phyloP scores from a whole-genome alignment of 2,113 vertebrate genomes.

The Pelobates fuscus region DNA sequence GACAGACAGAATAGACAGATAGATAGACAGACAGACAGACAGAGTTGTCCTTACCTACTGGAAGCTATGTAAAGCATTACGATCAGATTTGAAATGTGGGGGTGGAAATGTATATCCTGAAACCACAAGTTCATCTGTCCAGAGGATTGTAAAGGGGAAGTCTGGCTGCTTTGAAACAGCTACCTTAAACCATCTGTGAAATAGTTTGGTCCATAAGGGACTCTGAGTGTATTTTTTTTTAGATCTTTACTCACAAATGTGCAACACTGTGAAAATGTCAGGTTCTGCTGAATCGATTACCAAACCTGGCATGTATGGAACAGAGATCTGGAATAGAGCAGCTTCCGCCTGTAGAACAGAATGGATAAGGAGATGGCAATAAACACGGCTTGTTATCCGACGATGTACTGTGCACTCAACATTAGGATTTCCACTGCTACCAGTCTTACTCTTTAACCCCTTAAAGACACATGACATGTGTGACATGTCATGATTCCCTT shows the following conservation, averaged over 20 bases:
- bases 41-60: too few relatives aligned
- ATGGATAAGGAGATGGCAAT: too few relatives aligned
- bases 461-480: too few relatives aligned
- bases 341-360: too few relatives aligned
- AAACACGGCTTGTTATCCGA: too few relatives aligned
- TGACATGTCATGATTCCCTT: too few relatives aligned
- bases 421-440: too few relatives aligned
- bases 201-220: background rate
- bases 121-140: conserved; percentile 6
- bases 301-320: background rate
- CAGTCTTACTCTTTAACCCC: too few relatives aligned
- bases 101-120: conserved; percentile 10
- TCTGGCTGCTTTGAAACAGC: background rate
- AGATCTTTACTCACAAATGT: background rate
- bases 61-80: too few relatives aligned
- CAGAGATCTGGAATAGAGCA: background rate
- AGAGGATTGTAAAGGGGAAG: conserved; percentile 6
- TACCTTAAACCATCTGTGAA: conserved; percentile 16
- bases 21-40: too few relatives aligned
- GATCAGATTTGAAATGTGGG: conserved; percentile 5
- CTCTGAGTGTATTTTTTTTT: background rate
- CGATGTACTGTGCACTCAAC: too few relatives aligned
- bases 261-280: background rate
- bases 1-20: too few relatives aligned
- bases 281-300: conserved; percentile 4